Conservation (phyloP, 2,797 vertebrate species). For the Zalophus californianus region DNA sequence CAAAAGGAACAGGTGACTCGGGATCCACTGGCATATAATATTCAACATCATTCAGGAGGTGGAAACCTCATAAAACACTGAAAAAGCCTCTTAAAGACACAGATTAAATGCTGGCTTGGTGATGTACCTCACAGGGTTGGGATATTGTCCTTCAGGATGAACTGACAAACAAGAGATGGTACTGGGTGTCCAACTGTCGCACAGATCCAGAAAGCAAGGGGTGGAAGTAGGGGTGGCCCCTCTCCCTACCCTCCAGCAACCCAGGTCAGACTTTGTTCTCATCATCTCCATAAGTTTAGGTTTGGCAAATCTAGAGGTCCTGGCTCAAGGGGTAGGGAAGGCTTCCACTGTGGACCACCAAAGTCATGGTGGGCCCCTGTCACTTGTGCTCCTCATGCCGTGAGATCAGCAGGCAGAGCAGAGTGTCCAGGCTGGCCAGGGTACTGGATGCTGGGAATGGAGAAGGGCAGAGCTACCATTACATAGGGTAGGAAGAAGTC, state of each 20-base stretch:
- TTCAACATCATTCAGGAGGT: too few relatives aligned
- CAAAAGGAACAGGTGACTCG: not conserved
- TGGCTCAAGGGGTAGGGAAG: not conserved
- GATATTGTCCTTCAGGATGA: not conserved
- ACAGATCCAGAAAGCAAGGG: not conserved
- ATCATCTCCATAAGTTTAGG: not conserved
- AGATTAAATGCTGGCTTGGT: not conserved
- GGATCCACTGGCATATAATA: not conserved
- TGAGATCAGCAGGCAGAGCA: not conserved
- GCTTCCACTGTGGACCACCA: too few relatives aligned
- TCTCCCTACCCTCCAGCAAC: not conserved
- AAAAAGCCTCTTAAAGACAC: not conserved
- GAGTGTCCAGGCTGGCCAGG: not conserved
- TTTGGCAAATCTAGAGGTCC: not conserved
- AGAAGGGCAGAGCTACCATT: not conserved
- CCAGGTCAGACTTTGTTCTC: not conserved
- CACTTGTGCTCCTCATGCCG: not conserved
- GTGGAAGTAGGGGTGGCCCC: not conserved
- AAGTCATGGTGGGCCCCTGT: not conserved
- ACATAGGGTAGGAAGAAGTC: not conserved
- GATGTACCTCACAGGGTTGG: not conserved
- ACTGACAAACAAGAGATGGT: accelerated
- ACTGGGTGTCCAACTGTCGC: accelerated
- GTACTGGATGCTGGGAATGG: too few relatives aligned
- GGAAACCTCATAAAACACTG: accelerated